phyloP scores from a whole-genome alignment of 2,797 vertebrate species.

The Smutsia temminckii region DNA sequence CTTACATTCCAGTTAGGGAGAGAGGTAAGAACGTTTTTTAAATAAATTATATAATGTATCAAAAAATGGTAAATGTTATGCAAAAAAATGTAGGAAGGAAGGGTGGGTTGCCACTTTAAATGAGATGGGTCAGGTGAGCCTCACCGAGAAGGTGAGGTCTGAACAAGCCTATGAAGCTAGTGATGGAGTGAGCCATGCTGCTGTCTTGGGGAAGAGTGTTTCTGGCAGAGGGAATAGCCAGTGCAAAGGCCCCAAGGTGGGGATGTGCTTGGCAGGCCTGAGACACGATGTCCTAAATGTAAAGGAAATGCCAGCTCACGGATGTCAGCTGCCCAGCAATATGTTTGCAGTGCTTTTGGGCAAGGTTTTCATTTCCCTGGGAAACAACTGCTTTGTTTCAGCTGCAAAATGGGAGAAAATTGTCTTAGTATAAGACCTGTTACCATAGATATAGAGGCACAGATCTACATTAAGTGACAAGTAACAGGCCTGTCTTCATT shows the following conservation, averaged over 20 bases:
- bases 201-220: not conserved
- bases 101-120: not conserved
- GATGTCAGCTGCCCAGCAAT: not conserved
- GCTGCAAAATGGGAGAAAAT: too few relatives aligned
- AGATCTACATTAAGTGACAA: not conserved
- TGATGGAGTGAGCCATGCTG: not conserved
- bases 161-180: not conserved
- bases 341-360: not conserved
- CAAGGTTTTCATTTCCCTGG: not conserved
- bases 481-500: not conserved
- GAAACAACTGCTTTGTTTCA: not conserved
- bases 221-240: too few relatives aligned
- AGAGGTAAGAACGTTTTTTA: not conserved
- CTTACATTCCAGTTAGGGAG: not conserved
- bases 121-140: not conserved
- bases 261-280: rapidly evolving
- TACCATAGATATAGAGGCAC: not conserved
- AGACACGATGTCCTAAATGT: rapidly evolving
- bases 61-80: not conserved
- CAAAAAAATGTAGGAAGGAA: not conserved
- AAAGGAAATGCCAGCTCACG: too few relatives aligned
- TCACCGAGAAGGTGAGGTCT: not conserved
- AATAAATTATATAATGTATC: not conserved
- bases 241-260: not conserved
- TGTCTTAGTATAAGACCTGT: not conserved